Base-by-base conservation (phyloP, 2,797 vertebrate species). In the Danio albolineatus region DNA sequence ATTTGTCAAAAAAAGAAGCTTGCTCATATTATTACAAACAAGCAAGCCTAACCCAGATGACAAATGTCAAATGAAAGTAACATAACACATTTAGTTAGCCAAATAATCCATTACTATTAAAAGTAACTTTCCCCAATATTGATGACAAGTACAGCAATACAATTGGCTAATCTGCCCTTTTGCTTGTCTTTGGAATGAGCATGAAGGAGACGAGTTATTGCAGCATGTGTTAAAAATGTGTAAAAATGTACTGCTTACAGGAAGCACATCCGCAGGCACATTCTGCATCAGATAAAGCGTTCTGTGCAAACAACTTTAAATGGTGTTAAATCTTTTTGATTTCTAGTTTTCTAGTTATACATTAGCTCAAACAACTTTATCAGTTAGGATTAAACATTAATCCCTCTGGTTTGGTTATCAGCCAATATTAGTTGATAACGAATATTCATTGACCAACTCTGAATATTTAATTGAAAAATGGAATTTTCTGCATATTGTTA, bases 201-300 rank as follows among this genome's bases (percentile, higher is more conserved):
- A n/a, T 51, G 46, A n/a, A 64, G 60, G 56, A 21, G 53, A 72
- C 28, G 4, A 77, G 17, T 59, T 73, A 70, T 57, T 10, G 8
- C 12, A 75, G 44, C 73, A 61, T 75, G 28, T 46, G 16, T 57
- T 59, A 16, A n/a, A 64, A 77, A 78, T n/a, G 54, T 16, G 54
- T 66, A 39, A 39, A 54, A 65, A 67, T 48, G 44, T 48, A 44
- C 65, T 13, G 54, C 41, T 59, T 46, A 57, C 51, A 71, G 60
- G 73, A 74, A 74, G 43, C 10, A 41, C 4, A 41, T 41, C 43
- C 13, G 8, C 21, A 28, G 28, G 7, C 53, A 46, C 57, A 44
- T 44, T 46, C 46, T 19, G 7, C 46, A 41, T 53, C 17, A 21
- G 38, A 21, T 43, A 54, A 71, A 51, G 28, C 28, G 1, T 28